Conservation (phyloP, 2,888 invertebrate species). For the Ashinkailepas kermadecensis region DNA sequence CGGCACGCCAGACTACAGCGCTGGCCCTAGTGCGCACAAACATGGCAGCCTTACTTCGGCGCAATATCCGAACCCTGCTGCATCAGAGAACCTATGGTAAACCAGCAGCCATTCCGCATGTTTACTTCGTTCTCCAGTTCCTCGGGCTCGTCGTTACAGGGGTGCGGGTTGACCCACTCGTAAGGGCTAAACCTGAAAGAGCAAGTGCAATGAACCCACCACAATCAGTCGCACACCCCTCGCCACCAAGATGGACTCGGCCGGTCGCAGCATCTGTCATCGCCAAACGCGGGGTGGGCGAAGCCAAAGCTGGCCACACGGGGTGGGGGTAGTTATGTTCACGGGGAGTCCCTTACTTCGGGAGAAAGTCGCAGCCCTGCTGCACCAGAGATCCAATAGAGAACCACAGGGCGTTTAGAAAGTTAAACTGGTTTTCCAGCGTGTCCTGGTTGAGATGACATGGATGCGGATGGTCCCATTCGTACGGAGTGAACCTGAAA, state of each 20-base stretch:
- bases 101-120: slow-evolving; percentile 78
- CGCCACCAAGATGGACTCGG: background rate
- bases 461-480: slow-evolving; percentile 82
- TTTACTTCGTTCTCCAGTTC: slow-evolving; percentile 77
- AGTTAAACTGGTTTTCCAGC: slow-evolving; percentile 73
- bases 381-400: slow-evolving; percentile 74
- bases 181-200: slow-evolving; percentile 76
- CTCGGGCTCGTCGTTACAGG: slow-evolving; percentile 70
- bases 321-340: background rate
- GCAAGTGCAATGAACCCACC: background rate
- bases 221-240: background rate
- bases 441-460: slow-evolving; percentile 75
- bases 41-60: slow-evolving; percentile 60
- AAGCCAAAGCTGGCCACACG: background rate
- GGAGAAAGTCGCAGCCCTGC: slow-evolving; percentile 80
- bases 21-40: no score
- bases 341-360: slow-evolving; percentile 52
- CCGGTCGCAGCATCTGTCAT: background rate
- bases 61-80: slow-evolving; percentile 84
- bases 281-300: background rate
- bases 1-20: no score
- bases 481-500: slow-evolving; percentile 65
- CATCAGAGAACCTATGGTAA: slow-evolving; percentile 71
- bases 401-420: slow-evolving; percentile 82
- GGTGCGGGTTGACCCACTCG: slow-evolving; percentile 88